Conservation (phyloP, 2,888 invertebrate species). For the Petrolisthes manimaculis region DNA sequence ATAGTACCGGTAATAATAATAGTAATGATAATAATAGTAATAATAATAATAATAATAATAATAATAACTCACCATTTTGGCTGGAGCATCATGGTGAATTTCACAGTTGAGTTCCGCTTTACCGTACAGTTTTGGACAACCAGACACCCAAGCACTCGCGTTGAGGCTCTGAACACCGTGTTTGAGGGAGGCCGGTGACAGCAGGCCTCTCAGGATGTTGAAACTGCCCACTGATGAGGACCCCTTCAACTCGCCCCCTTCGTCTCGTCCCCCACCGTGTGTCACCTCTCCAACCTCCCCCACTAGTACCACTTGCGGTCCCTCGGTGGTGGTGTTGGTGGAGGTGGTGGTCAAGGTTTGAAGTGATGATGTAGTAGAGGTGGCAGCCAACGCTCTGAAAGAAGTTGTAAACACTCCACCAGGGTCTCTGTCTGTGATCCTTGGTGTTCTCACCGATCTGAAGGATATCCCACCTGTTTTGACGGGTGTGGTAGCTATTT, state of each 20-base stretch:
- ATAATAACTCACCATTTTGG: background rate
- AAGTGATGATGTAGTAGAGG: background rate
- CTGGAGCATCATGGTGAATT: slow-evolving; percentile 25
- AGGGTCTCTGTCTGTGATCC: background rate
- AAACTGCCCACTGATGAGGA: background rate
- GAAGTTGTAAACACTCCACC: slow-evolving; percentile 33
- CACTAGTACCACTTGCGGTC: slow-evolving; percentile 29
- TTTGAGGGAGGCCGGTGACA: slow-evolving; percentile 33
- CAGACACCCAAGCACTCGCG: slow-evolving; percentile 49
- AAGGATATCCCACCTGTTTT: background rate
- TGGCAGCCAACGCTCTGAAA: slow-evolving; percentile 21
- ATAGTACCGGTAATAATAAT: slow-evolving; percentile 2
- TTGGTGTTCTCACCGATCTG: background rate
- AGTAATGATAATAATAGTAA: background rate
- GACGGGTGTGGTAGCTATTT: background rate
- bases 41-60: background rate
- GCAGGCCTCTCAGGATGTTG: background rate
- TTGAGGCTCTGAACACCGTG: slow-evolving; percentile 50
- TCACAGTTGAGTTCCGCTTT: slow-evolving; percentile 50
- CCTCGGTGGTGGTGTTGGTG: background rate
- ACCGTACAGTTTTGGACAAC: slow-evolving; percentile 42
- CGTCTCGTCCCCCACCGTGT: slow-evolving; percentile 7
- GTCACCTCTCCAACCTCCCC: slow-evolving; percentile 54
- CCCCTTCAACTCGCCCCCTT: background rate
- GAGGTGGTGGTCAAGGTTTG: background rate